These are phyloP conservation scores for Polyodon spathula DNA, from an alignment of 2,113 vertebrate genomes.

Conservation along the genomic window DNA sequence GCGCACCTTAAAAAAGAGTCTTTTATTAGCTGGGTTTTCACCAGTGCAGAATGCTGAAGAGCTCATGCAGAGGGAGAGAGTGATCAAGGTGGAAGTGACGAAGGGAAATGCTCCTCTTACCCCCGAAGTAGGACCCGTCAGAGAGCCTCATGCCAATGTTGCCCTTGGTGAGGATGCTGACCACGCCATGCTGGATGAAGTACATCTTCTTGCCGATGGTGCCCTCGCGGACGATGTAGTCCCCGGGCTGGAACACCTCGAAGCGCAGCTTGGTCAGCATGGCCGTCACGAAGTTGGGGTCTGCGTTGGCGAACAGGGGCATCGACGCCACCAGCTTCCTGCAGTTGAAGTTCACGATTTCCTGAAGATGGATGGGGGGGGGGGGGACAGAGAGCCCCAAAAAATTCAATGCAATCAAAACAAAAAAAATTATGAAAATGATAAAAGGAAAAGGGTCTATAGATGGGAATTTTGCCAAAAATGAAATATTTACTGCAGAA, in stretches of 20 bases:
- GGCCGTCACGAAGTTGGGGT: slow-evolving; percentile 93
- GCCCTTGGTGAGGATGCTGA: slow-evolving; percentile 79
- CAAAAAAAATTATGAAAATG: too few relatives aligned
- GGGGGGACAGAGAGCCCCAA: background rate
- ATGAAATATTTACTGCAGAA: too few relatives aligned
- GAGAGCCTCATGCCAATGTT: slow-evolving; percentile 86
- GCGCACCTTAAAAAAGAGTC: too few relatives aligned
- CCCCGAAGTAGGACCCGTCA: slow-evolving; percentile 92
- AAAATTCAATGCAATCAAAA: too few relatives aligned
- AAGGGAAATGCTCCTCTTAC: slow-evolving; percentile 41
- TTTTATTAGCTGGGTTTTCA: too few relatives aligned
- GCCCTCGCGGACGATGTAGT: slow-evolving; percentile 90
- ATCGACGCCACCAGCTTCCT: slow-evolving; percentile 95
- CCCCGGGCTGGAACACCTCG: slow-evolving; percentile 88
- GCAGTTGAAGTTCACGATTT: slow-evolving; percentile 96
- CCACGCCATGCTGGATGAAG: slow-evolving; percentile 90
- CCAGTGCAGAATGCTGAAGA: too few relatives aligned
- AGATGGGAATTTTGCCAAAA: too few relatives aligned
- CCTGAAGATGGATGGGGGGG: slow-evolving; percentile 52
- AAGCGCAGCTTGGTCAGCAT: slow-evolving; percentile 96
- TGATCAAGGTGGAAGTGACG: background rate
- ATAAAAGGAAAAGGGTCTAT: too few relatives aligned
- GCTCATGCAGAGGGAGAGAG: rapidly evolving
- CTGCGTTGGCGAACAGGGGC: slow-evolving; percentile 92
- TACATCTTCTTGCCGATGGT: slow-evolving; percentile 98